phyloP scores from a whole-genome alignment of 2,797 vertebrate genomes.

The Acanthopagrus latus region DNA sequence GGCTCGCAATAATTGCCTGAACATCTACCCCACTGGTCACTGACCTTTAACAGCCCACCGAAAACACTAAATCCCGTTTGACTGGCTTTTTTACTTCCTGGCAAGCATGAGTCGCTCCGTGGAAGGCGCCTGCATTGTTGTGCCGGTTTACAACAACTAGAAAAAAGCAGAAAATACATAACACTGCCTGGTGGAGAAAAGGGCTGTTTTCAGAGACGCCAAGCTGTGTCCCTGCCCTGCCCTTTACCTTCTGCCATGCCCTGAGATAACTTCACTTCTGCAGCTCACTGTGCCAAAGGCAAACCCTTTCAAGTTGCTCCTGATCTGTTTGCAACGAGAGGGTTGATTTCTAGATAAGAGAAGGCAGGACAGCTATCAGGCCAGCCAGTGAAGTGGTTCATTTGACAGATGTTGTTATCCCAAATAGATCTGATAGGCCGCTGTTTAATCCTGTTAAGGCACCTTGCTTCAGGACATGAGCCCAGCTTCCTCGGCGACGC shows the following conservation, averaged over 20 bases:
- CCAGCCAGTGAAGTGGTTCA: constrained; percentile 69
- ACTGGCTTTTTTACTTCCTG: constrained; percentile 69
- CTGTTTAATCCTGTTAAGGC: constrained; percentile 81
- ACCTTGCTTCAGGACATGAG: constrained; percentile 76
- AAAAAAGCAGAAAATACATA: constrained; percentile 11
- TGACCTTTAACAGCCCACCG: constrained; percentile 78
- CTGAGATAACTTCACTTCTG: constrained; percentile 54
- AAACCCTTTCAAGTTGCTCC: constrained; percentile 71
- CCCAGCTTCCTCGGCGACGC: constrained; percentile 57
- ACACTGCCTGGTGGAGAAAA: background rate
- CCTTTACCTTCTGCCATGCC: constrained; percentile 56
- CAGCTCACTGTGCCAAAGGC: constrained; percentile 67
- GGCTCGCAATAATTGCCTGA: constrained; percentile 80
- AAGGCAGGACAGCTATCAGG: constrained; percentile 64
- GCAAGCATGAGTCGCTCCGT: constrained; percentile 64
- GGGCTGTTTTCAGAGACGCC: constrained; percentile 19
- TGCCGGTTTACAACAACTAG: constrained; percentile 35
- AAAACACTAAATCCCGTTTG: constrained; percentile 76
- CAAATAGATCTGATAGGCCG: constrained; percentile 77
- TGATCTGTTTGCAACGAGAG: constrained; percentile 71
- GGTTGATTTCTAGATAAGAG: constrained; percentile 73
- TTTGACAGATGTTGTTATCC: constrained; percentile 81
- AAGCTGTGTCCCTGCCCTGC: constrained; percentile 57
- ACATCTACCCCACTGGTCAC: constrained; percentile 79
- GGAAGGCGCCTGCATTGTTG: constrained; percentile 33